Evolutionary conservation across 2,888 invertebrate genomes (phyloP), one percentile per base, ranked within the genome.

Genomic region (Nipponacmea schrenckii): DNA sequence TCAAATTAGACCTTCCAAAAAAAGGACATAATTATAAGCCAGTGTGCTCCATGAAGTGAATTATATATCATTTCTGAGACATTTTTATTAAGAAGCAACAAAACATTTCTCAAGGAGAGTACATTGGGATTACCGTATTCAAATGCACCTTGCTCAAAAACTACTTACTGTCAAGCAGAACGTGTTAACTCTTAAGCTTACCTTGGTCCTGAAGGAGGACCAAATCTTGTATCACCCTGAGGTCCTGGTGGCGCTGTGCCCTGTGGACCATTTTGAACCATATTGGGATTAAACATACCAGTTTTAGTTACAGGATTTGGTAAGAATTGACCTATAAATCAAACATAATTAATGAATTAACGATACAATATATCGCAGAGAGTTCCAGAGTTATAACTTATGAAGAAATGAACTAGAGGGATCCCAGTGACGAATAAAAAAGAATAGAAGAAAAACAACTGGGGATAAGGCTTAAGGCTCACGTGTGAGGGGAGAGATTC

Each of bases 301-400:
- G 74, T n/a, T 69, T 69, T 44, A 72, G 70, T 44, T 71, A 71
- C 46, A 46, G 24, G 56, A 39, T 46, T 66, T 62, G 71, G 70
- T 56, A 72, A 68, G 44, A 65, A 63, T 39, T 64, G 72, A 15
- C 71, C 70, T 48, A 68, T 67, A 62, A 78, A 79, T 48, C 75
- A 72, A 24, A 79, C 80, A 75, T 79, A 80, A n/a, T 77, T 76
- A 56, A 75, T 71, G 31, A 64, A 8, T 7, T 39, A 10, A 8
- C 39, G 1, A 39, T 39, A 1, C 4, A 5, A 39, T 8, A 39
- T 31, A 12, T 48, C 39, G 27, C 10, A 39, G 10, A 7, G 39
- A n/a, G n/a, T n/a, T n/a, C n/a, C n/a, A n/a, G n/a, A n/a, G n/a
- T n/a, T n/a, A n/a, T n/a, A n/a, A n/a, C n/a, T 31, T 31, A 31